These are phyloP conservation scores for Gymnogyps californianus DNA, from an alignment of 2,113 vertebrate genomes.

Conservation along the genomic window DNA sequence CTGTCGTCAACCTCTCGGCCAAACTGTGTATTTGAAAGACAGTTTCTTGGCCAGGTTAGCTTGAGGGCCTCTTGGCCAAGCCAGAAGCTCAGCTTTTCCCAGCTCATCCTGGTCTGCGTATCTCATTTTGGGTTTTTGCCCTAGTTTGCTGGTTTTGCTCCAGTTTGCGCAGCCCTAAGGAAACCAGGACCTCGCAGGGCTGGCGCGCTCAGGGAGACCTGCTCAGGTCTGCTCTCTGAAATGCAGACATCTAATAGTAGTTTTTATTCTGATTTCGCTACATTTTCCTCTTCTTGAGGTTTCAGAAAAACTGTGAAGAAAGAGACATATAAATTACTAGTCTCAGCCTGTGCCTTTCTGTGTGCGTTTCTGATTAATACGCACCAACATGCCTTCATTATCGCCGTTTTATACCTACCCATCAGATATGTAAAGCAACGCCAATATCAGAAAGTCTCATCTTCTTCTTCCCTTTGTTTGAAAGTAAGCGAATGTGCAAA, in stretches of 20 bases:
- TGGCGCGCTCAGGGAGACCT: neutral
- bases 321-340: constrained; percentile 22
- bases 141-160: neutral
- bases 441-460: constrained; percentile 9
- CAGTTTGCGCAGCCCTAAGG: neutral
- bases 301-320: neutral
- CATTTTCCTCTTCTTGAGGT: neutral
- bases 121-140: neutral
- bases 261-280: neutral
- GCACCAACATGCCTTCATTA: constrained; percentile 14
- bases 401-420: neutral
- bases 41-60: neutral
- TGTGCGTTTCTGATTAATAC: neutral
- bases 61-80: neutral
- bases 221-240: neutral
- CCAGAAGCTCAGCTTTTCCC: neutral
- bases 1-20: neutral
- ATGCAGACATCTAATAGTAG: neutral
- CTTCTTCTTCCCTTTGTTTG: neutral
- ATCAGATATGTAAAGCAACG: neutral
- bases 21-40: neutral
- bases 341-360: constrained; percentile 1
- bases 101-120: neutral
- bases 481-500: constrained; percentile 5
- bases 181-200: neutral